Evolutionary conservation across 2,113 vertebrate species (phyloP).

Genomic region (Dasyprocta punctata): DNA sequence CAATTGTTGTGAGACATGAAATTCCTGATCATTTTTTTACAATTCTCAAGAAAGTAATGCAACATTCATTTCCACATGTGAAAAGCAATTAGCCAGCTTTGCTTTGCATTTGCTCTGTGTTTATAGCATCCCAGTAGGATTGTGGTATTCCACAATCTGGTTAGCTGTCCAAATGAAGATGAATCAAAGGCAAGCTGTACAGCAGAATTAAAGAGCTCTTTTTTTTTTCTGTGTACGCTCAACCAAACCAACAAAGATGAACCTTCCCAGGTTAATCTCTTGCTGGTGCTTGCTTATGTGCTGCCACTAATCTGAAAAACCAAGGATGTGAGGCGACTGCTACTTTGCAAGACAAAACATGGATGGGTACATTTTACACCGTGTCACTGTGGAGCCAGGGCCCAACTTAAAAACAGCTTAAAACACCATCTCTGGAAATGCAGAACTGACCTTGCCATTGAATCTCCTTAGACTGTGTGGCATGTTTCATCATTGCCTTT

Average conservation of each 20-base stretch:
- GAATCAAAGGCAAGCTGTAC: background rate
- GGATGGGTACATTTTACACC: background rate
- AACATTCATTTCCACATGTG: background rate
- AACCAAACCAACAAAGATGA: background rate
- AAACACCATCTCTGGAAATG: background rate
- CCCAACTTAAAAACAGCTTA: background rate
- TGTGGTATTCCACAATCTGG: background rate
- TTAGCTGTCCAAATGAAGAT: background rate
- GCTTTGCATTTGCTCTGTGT: background rate
- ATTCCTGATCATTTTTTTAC: background rate
- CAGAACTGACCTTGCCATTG: background rate
- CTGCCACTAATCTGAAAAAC: background rate
- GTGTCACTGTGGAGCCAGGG: background rate
- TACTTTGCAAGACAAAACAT: background rate
- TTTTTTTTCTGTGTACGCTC: rapidly evolving
- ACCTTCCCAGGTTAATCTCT: background rate
- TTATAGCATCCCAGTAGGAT: background rate
- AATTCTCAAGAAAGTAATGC: background rate
- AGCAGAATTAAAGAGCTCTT: background rate
- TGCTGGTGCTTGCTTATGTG: background rate
- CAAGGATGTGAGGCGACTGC: background rate
- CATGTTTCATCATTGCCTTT: background rate
- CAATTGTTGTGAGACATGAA: background rate
- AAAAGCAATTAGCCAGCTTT: background rate
- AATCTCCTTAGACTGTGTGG: background rate